Evolutionary conservation across 2,113 vertebrate genomes (phyloP).

Genomic region (Anarrhichthys ocellatus): DNA sequence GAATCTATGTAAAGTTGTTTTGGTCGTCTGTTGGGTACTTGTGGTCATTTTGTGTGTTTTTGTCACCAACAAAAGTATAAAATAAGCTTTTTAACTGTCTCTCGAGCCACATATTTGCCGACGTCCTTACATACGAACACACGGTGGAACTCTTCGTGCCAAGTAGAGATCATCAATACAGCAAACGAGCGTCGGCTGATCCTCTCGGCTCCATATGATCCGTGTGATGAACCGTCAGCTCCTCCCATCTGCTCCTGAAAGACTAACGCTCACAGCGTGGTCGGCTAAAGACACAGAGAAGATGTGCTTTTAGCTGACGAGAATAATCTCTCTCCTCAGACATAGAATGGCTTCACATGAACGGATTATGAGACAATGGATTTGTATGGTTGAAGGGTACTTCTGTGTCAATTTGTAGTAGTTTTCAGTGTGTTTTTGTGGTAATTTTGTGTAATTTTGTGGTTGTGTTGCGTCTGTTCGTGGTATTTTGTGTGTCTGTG

Average conservation of each 20-base stretch:
- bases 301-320: neutral
- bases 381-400: too few relatives aligned
- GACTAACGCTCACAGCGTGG: conserved; percentile 1
- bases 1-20: too few relatives aligned
- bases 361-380: neutral
- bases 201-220: neutral
- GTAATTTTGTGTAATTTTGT: neutral
- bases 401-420: neutral
- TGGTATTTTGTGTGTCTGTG: neutral
- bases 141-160: neutral
- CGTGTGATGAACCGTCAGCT: neutral
- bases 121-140: neutral
- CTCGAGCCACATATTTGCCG: neutral
- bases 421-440: neutral
- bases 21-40: too few relatives aligned
- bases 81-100: neutral
- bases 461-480: too few relatives aligned
- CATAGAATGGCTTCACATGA: neutral
- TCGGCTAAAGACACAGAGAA: neutral
- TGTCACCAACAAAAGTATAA: too few relatives aligned
- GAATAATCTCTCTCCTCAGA: neutral
- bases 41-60: too few relatives aligned
- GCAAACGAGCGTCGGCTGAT: neutral
- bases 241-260: conserved; percentile 16
- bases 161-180: neutral